Conservation (phyloP, 2,113 vertebrate genomes). For the Misgurnus anguillicaudatus region DNA sequence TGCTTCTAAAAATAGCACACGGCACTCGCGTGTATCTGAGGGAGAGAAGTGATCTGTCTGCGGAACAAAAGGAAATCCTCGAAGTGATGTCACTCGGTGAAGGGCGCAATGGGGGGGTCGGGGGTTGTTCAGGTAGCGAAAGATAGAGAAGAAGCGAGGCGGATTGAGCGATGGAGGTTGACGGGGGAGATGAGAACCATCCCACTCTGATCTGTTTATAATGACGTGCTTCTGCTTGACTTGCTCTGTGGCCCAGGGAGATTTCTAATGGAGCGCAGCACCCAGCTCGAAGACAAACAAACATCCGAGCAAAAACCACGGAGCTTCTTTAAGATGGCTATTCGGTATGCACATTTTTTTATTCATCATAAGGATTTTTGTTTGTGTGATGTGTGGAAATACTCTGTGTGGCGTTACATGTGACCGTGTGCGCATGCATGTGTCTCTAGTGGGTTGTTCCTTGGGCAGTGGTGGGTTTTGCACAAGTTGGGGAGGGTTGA, state of each 20-base stretch:
- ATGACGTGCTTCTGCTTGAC: constrained; percentile 68
- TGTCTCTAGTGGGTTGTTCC: constrained; percentile 33
- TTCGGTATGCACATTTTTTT: constrained; percentile 15
- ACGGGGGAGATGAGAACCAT: constrained; percentile 40
- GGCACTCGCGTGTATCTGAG: constrained; percentile 16
- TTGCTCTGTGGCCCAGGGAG: constrained; percentile 67
- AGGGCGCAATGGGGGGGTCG: constrained; percentile 28
- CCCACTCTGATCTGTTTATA: constrained; percentile 64
- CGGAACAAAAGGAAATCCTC: constrained; percentile 59
- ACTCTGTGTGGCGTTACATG: constrained; percentile 3
- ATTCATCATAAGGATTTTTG: background rate
- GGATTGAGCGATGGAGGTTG: background rate
- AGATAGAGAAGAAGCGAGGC: constrained; percentile 24
- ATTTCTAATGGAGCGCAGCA: constrained; percentile 71
- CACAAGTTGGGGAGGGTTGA: constrained; percentile 27
- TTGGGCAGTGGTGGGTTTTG: constrained; percentile 26
- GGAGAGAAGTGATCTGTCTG: constrained; percentile 33
- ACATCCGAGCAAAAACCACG: background rate
- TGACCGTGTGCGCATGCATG: constrained; percentile 9
- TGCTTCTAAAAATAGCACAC: constrained; percentile 51
- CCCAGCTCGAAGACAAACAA: constrained; percentile 60
- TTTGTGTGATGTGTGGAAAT: constrained; percentile 15
- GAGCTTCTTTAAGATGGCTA: constrained; percentile 40
- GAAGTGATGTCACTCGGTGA: constrained; percentile 51
- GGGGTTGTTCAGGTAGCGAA: constrained; percentile 29